Base-by-base conservation (phyloP, 2,888 invertebrate species). In the Hemistola chrysoprasaria region DNA sequence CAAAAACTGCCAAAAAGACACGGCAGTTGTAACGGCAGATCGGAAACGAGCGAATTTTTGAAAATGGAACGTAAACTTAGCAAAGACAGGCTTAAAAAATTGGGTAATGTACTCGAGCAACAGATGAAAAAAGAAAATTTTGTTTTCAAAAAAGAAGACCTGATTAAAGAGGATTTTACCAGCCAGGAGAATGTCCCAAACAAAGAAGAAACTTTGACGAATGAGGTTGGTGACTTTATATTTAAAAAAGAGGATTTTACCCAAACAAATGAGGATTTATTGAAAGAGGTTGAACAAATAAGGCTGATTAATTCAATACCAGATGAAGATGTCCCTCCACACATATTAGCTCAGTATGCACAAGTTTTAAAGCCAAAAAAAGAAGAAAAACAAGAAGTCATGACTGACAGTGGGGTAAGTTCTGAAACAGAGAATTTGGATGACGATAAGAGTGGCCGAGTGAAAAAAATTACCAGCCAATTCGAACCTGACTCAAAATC, bases 341-440 rank as follows among this genome's bases (percentile, higher is more conserved):
- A 89, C 44, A 89, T 90, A 11, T 47, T 90, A 36, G 85, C 83
- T 32, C 88, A 89, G 50, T 90, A 90, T 40, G 85, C 90, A 1
- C 82, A 80, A 58, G 82, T 90, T 2, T 55, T 78, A 0, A 90
- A 89, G 53, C 73, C 71, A 0, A 87, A 77, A 53, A 71, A 60
- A 16, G 78, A 82, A 8, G 74, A 77, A 0, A 80, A 80, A 32
- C 76, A 76, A 23, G 86, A 86, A 22, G 75, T 75, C 0, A 80
- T 87, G 79, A 88, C 89, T 0, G 90, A 90, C 11, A 89, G 89
- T 11, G 90, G 90, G 20, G 88, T 90, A 0, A 87, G 89, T 50
- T 90, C 90, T 0, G 90, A 90, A 53, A 89, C 88, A 0, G 90
- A 90, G 40, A 87, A 87, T 35, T 50, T 81, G 0, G 87, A 89